phyloP scores from a whole-genome alignment of 2,888 invertebrate genomes.

The Melipona beecheii region DNA sequence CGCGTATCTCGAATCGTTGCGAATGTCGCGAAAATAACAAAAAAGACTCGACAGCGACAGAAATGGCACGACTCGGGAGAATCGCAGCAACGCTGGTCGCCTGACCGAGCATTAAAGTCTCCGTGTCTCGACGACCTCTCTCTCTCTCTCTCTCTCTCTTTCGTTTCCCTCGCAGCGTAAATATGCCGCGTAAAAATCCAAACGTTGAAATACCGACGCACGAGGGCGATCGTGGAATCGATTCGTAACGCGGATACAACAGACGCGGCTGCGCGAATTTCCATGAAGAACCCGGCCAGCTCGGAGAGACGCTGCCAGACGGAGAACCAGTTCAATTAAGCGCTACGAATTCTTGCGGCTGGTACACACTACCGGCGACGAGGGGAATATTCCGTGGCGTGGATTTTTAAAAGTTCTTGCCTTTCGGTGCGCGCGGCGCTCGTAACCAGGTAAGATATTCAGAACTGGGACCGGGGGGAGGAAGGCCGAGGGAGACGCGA shows the following conservation, averaged over 20 bases:
- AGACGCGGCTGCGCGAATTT: constrained; percentile 14
- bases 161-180: not conserved
- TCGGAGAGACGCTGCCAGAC: not conserved
- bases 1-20: no score
- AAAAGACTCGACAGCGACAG: not conserved
- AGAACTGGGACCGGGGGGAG: constrained; percentile 43
- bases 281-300: constrained; percentile 2
- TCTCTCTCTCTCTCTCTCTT: no score
- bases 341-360: constrained; percentile 60
- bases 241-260: constrained; percentile 16
- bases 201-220: constrained; percentile 3
- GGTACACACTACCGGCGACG: constrained; percentile 34
- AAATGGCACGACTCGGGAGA: not conserved
- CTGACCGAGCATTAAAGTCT: constrained; percentile 14
- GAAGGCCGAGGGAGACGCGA: not conserved
- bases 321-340: constrained; percentile 62
- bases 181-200: not conserved
- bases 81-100: not conserved
- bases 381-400: constrained; percentile 39
- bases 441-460: constrained; percentile 57
- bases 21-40: no score
- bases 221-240: constrained; percentile 5
- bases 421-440: constrained; percentile 57
- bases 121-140: not conserved
- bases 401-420: constrained; percentile 28